Evolutionary conservation across 2,888 invertebrate genomes (phyloP).

Genomic region (Nymphalis urticae): DNA sequence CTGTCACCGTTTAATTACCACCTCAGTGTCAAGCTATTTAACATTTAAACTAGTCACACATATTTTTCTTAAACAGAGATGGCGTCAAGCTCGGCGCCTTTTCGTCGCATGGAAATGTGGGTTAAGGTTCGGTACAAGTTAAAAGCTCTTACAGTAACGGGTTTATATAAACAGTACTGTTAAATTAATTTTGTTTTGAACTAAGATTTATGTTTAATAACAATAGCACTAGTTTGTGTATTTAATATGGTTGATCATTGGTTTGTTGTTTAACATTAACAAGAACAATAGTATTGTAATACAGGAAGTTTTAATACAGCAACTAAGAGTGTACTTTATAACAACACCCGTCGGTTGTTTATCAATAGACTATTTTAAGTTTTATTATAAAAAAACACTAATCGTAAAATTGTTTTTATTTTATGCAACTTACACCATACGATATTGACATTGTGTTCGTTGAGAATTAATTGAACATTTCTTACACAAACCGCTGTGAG

Average conservation of each 20-base stretch:
- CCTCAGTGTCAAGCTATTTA: constrained; percentile 51
- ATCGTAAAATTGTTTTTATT: not conserved
- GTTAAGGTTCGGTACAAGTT: constrained; percentile 39
- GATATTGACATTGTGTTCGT: constrained; percentile 49
- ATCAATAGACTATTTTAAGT: not conserved
- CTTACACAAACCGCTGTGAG: constrained; percentile 35
- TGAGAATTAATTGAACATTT: constrained; percentile 45
- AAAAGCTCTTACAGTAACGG: not conserved
- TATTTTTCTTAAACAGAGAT: constrained; percentile 50
- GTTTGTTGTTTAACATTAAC: too few species aligned
- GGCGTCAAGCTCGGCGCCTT: constrained; percentile 67
- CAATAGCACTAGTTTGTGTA: too few species aligned
- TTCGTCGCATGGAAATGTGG: constrained; percentile 41
- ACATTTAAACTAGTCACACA: constrained; percentile 42
- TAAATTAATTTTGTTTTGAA: too few species aligned
- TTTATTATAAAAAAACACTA: not conserved
- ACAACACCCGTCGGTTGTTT: not conserved
- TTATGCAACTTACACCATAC: constrained; percentile 33
- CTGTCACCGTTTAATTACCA: constrained; percentile 15
- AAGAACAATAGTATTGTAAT: too few species aligned
- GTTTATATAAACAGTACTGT: not conserved
- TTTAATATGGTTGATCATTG: too few species aligned
- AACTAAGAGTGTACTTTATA: too few species aligned
- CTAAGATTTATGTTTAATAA: too few species aligned
- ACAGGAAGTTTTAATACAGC: too few species aligned